Evolutionary conservation across 2,797 vertebrate species (phyloP).

Genomic region (Channa striata): DNA sequence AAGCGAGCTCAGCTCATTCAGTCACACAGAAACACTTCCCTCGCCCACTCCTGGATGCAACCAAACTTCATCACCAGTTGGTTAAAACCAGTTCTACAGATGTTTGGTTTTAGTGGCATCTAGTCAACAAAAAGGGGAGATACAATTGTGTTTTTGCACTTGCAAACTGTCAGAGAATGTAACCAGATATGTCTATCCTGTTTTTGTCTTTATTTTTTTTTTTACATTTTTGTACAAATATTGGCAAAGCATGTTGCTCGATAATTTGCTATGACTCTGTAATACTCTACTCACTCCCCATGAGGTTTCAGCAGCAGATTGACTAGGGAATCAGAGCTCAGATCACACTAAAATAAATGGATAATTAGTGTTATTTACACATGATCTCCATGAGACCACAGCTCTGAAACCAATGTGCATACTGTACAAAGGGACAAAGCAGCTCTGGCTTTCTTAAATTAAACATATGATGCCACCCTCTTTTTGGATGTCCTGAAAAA

Average conservation of each 20-base stretch:
- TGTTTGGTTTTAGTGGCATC: not conserved
- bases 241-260: not conserved
- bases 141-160: not conserved
- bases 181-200: not conserved
- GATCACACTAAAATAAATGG: constrained; percentile 29
- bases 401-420: constrained; percentile 5
- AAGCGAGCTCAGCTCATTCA: not conserved
- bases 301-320: constrained; percentile 5
- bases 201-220: not conserved
- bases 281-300: not conserved
- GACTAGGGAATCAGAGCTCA: not conserved
- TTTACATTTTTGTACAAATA: not conserved
- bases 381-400: constrained; percentile 18
- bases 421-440: constrained; percentile 28
- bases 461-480: constrained; percentile 37
- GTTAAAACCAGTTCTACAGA: constrained; percentile 1
- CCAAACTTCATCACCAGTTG: constrained; percentile 8
- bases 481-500: constrained; percentile 55
- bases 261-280: not conserved
- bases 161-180: not conserved
- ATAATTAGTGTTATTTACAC: constrained; percentile 50
- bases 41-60: not conserved
- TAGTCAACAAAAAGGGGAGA: not conserved
- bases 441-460: constrained; percentile 26
- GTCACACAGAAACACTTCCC: constrained; percentile 5